Conservation (phyloP, 2,888 invertebrate genomes). For the Himalopsyche anomala region DNA sequence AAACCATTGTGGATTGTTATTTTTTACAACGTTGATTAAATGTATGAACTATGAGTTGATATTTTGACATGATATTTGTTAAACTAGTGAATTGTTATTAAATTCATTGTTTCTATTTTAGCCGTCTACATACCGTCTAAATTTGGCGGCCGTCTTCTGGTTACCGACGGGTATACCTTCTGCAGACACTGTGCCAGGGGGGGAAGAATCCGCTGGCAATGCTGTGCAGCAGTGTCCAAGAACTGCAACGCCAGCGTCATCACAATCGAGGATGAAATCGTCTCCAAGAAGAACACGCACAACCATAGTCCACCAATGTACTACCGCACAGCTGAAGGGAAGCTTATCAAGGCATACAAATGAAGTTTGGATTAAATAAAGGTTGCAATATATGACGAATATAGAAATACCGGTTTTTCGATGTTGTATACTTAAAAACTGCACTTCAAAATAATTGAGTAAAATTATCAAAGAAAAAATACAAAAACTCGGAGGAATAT, state of each 20-base stretch:
- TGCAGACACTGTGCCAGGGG: conserved; percentile 12
- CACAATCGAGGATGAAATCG: conserved; percentile 29
- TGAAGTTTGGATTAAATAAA: too few relatives aligned
- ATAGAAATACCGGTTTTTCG: too few relatives aligned
- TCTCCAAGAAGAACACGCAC: conserved; percentile 11
- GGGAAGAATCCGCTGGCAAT: conserved; percentile 45
- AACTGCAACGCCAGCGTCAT: conserved; percentile 44
- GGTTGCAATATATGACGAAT: too few relatives aligned
- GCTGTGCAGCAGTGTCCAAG: conserved; percentile 26
- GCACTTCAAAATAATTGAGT: too few relatives aligned
- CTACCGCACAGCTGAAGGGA: conserved; percentile 36
- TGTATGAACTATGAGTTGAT: too few relatives aligned
- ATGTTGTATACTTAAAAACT: too few relatives aligned
- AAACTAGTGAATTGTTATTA: too few relatives aligned
- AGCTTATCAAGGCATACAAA: conserved; percentile 35
- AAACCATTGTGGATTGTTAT: too few relatives aligned
- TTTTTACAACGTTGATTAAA: too few relatives aligned
- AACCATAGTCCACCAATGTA: conserved; percentile 45
- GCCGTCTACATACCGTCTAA: conserved; percentile 24
- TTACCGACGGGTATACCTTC: conserved; percentile 1
- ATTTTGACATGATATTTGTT: too few relatives aligned
- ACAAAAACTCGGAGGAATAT: too few relatives aligned
- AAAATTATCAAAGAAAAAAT: too few relatives aligned
- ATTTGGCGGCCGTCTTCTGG: conserved; percentile 21
- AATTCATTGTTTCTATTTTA: background rate